Evolutionary conservation across 2,797 vertebrate species (phyloP).

Genomic region (Botia kubotai): DNA sequence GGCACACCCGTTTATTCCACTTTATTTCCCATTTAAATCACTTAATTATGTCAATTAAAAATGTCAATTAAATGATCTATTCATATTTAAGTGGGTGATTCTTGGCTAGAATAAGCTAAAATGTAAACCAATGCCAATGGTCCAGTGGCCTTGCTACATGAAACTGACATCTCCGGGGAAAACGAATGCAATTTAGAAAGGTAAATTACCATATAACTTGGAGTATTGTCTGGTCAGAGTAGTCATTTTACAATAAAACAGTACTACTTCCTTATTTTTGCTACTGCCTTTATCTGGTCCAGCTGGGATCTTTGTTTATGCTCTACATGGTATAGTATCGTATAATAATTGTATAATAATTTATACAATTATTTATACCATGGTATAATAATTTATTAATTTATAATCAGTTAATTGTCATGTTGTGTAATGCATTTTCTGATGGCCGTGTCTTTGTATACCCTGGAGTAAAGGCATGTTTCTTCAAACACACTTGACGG

Average conservation of each 20-base stretch:
- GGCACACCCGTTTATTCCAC: not conserved
- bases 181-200: not conserved
- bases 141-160: not conserved
- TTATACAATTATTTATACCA: too few relatives aligned
- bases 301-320: not conserved
- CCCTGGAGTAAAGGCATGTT: slow-evolving; percentile 47
- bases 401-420: not conserved
- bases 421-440: not conserved
- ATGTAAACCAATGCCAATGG: not conserved
- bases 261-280: not conserved
- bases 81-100: not conserved
- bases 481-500: slow-evolving; percentile 25
- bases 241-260: not conserved
- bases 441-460: slow-evolving; percentile 26
- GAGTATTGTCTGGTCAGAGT: not conserved
- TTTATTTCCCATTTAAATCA: too few relatives aligned
- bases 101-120: not conserved
- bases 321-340: not conserved
- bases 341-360: too few relatives aligned
- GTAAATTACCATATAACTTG: not conserved
- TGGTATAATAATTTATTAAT: too few relatives aligned
- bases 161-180: not conserved
- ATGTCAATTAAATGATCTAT: not conserved
- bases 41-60: not conserved
- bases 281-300: not conserved